Evolutionary conservation across 2,797 vertebrate genomes (phyloP).

Genomic region (Microctenopoma lineatum): DNA sequence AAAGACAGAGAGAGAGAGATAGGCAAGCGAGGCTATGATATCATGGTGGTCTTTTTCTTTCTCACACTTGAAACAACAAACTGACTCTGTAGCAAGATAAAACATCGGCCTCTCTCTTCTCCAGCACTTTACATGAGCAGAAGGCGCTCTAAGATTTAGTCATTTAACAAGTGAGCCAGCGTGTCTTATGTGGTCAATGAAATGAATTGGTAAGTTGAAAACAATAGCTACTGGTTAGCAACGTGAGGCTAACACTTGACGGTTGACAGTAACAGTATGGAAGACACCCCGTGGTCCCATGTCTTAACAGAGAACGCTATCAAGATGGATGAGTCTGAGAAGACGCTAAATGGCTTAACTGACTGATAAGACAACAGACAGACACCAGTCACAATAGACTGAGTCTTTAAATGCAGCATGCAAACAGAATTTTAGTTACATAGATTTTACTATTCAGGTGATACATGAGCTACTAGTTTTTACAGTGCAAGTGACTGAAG

Average conservation of each 20-base stretch:
- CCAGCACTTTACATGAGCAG: conserved; percentile 38
- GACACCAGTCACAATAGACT: conserved; percentile 63
- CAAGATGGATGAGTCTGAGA: conserved; percentile 75
- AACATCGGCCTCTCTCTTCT: conserved; percentile 41
- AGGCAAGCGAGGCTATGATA: conserved; percentile 24
- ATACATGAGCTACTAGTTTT: conserved; percentile 22
- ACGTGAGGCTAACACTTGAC: conserved; percentile 46
- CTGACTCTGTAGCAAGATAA: conserved; percentile 41
- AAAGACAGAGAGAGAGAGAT: conserved; percentile 2
- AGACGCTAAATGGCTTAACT: conserved; percentile 55
- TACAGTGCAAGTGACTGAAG: neutral
- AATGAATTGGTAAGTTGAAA: conserved; percentile 11
- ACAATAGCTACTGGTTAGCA: conserved; percentile 17
- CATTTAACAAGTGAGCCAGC: neutral
- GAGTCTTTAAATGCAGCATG: conserved; percentile 39
- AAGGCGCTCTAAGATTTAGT: neutral
- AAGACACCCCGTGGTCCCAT: conserved; percentile 69
- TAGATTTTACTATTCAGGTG: conserved; percentile 3
- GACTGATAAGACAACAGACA: conserved; percentile 70
- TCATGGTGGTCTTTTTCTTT: conserved; percentile 69
- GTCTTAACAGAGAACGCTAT: conserved; percentile 74
- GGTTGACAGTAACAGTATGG: conserved; percentile 76
- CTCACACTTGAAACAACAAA: conserved; percentile 70
- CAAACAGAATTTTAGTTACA: conserved; percentile 34
- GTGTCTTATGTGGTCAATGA: neutral